These are phyloP conservation scores for Paramormyrops kingsleyae DNA, from an alignment of 2,113 vertebrate species.

Conservation along the genomic window DNA sequence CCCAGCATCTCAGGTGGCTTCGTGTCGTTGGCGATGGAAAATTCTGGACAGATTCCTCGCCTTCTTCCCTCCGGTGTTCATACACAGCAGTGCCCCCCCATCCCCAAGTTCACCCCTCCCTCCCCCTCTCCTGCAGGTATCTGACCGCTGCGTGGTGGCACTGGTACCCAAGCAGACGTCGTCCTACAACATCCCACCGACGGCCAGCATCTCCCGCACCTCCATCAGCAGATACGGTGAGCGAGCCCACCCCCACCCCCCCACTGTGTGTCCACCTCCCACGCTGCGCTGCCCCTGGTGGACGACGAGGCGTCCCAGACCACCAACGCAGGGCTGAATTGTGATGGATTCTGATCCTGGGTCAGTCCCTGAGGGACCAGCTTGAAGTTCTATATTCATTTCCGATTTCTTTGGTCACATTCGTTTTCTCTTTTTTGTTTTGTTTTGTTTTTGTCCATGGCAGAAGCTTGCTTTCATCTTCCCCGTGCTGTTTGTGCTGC, in stretches of 20 bases:
- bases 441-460: background rate
- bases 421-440: background rate
- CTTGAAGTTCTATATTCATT: no score
- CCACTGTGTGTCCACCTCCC: background rate
- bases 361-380: background rate
- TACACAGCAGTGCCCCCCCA: background rate
- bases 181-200: slow-evolving; percentile 94
- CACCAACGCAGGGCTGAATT: background rate
- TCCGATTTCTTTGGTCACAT: background rate
- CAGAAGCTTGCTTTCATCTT: background rate
- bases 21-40: background rate
- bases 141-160: slow-evolving; percentile 90
- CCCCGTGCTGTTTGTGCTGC: slow-evolving; percentile 23
- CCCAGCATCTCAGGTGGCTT: background rate
- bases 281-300: background rate
- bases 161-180: slow-evolving; percentile 96
- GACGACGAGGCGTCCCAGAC: background rate
- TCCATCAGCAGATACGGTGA: slow-evolving; percentile 97
- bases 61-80: background rate
- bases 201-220: slow-evolving; percentile 88
- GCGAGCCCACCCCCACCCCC: slow-evolving; percentile 27
- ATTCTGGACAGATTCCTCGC: background rate
- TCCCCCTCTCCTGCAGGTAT: slow-evolving; percentile 67
- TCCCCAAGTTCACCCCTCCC: background rate
- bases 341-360: background rate